A percentile compares a stretch with the other conserved stretches of the same genome.
These are phyloP conservation scores for Lacerta agilis DNA, from an alignment of 2,797 vertebrate genomes.

Conservation along the genomic window DNA sequence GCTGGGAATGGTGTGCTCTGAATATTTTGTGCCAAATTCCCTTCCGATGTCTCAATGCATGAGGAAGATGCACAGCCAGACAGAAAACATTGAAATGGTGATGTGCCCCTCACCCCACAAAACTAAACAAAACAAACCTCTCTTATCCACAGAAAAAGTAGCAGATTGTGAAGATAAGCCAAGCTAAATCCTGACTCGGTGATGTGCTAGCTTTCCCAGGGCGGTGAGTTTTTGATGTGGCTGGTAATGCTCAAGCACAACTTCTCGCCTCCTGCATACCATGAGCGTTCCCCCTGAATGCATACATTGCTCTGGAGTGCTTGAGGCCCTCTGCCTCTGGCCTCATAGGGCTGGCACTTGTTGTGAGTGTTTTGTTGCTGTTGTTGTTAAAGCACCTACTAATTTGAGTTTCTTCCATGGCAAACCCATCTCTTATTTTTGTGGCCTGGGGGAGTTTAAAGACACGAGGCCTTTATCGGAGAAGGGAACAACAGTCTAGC, in stretches of 20 bases:
- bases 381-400: background rate
- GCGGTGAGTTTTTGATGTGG: background rate
- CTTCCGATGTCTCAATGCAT: too few species aligned
- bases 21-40: background rate
- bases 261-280: background rate
- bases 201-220: background rate
- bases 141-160: background rate
- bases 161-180: background rate
- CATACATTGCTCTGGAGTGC: background rate
- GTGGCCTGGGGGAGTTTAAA: slow-evolving; percentile 9
- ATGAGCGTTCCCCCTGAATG: too few species aligned
- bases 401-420: background rate
- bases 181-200: background rate
- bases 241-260: background rate
- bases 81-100: background rate
- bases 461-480: background rate
- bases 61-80: background rate
- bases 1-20: background rate
- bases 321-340: background rate
- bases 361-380: too few species aligned
- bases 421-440: background rate
- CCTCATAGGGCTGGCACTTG: background rate
- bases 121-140: background rate
- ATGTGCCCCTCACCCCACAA: too few species aligned
- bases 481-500: background rate